Evolutionary conservation across 2,797 vertebrate species (phyloP).

Genomic region (Sciurus vulgaris): DNA sequence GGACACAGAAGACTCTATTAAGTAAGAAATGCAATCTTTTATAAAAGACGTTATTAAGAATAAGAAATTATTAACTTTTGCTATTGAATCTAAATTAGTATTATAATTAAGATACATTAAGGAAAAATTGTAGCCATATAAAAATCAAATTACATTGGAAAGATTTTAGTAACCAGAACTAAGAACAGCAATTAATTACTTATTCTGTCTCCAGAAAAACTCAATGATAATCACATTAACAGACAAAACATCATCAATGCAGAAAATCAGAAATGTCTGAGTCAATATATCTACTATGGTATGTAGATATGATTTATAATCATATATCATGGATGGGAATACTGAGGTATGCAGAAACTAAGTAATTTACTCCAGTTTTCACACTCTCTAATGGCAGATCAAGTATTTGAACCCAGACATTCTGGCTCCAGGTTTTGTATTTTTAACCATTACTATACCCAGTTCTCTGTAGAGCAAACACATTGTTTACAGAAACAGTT

Average conservation of each 20-base stretch:
- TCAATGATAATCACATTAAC: neutral
- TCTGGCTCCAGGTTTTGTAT: neutral
- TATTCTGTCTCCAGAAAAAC: slow-evolving; percentile 34
- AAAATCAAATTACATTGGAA: slow-evolving; percentile 43
- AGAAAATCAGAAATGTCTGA: neutral
- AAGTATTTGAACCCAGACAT: neutral
- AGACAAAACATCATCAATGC: slow-evolving; percentile 15
- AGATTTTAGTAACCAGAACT: slow-evolving; percentile 4
- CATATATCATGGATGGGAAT: neutral
- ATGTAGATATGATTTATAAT: neutral
- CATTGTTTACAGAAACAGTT: neutral
- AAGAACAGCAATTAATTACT: slow-evolving; percentile 23
- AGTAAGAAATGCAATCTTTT: slow-evolving; percentile 40
- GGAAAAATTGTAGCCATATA: slow-evolving; percentile 16
- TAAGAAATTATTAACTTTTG: slow-evolving; percentile 32
- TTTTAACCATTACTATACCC: neutral
- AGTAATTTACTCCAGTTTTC: neutral
- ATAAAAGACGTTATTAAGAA: slow-evolving; percentile 55
- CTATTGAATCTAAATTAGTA: slow-evolving; percentile 32
- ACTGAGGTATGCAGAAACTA: neutral
- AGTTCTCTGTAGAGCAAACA: neutral
- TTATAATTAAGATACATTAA: slow-evolving; percentile 35
- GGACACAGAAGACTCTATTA: slow-evolving; percentile 26
- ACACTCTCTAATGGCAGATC: neutral
- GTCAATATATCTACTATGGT: neutral